These are phyloP conservation scores for Aethina tumida DNA, from an alignment of 1,140 invertebrate species.

Conservation along the genomic window DNA sequence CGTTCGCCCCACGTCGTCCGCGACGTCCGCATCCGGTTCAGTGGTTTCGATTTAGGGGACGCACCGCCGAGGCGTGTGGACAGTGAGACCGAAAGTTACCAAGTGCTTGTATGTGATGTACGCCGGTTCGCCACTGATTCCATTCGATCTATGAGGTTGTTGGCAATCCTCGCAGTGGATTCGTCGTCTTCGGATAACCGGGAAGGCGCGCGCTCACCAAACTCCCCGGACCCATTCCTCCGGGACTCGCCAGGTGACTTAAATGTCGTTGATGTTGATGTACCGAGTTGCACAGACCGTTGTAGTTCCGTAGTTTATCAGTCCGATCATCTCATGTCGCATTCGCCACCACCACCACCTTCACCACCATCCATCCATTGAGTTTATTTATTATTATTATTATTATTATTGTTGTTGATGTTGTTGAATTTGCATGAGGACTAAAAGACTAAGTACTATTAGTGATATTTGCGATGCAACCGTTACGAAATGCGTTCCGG, in stretches of 20 bases:
- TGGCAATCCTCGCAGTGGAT: conserved; percentile 31
- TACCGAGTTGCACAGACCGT: conserved; percentile 7
- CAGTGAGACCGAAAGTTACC: no score
- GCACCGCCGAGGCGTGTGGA: no score
- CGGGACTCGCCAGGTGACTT: conserved; percentile 32
- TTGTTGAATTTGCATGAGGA: conserved; percentile 20
- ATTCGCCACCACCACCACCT: neutral
- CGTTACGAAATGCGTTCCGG: conserved; percentile 33
- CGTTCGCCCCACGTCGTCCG: no score
- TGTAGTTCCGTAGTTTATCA: conserved; percentile 4
- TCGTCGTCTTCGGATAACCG: conserved; percentile 26
- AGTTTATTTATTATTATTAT: conserved; percentile 5
- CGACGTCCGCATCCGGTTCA: no score
- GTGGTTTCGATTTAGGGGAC: no score
- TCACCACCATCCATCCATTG: neutral
- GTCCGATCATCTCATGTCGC: neutral
- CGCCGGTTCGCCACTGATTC: no score
- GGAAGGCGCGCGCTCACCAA: conserved; percentile 30
- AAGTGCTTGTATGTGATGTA: no score
- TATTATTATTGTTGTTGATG: conserved; percentile 16
- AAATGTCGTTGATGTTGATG: conserved; percentile 13
- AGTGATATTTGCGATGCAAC: conserved; percentile 25
- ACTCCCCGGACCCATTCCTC: conserved; percentile 25
- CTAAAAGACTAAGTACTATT: conserved; percentile 16
- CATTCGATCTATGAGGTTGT: no score